Conservation (phyloP, 2,797 vertebrate genomes). For the Mionectes olivaceus region DNA sequence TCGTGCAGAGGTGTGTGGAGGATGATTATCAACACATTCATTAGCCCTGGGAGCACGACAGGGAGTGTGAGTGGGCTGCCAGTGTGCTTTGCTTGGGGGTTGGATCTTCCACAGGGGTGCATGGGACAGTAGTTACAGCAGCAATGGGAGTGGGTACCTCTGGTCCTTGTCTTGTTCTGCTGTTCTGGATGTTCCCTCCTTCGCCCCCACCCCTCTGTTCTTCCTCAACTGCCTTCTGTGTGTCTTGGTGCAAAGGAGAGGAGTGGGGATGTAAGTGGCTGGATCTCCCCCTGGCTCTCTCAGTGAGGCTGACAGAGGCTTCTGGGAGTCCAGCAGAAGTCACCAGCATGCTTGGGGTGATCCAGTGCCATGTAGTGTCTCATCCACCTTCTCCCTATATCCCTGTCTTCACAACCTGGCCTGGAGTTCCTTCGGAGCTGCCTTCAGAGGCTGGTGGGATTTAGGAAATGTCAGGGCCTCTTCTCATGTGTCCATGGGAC, state of each 20-base stretch:
- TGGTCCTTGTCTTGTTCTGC: not conserved
- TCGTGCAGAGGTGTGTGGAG: not conserved
- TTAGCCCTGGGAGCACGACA: not conserved
- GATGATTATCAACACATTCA: not conserved
- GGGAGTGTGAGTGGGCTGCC: not conserved
- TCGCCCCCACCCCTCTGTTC: not conserved
- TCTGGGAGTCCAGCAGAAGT: not conserved
- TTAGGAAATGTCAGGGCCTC: not conserved
- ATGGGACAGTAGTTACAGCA: rapidly evolving
- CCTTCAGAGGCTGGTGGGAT: not conserved
- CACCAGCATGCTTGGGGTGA: not conserved
- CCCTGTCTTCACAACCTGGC: not conserved
- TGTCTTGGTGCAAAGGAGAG: not conserved
- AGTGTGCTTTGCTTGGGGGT: not conserved
- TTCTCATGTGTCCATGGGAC: not conserved
- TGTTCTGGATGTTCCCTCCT: not conserved
- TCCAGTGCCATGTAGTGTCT: not conserved
- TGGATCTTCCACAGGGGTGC: not conserved
- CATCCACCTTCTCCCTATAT: not conserved
- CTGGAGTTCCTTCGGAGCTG: not conserved
- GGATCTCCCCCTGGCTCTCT: not conserved
- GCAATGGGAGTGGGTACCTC: not conserved
- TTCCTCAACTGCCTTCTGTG: not conserved
- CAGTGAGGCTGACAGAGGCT: not conserved
- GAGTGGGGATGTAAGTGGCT: rapidly evolving